Base-by-base conservation (phyloP, 2,113 vertebrate genomes). In the Probosciger aterrimus region DNA sequence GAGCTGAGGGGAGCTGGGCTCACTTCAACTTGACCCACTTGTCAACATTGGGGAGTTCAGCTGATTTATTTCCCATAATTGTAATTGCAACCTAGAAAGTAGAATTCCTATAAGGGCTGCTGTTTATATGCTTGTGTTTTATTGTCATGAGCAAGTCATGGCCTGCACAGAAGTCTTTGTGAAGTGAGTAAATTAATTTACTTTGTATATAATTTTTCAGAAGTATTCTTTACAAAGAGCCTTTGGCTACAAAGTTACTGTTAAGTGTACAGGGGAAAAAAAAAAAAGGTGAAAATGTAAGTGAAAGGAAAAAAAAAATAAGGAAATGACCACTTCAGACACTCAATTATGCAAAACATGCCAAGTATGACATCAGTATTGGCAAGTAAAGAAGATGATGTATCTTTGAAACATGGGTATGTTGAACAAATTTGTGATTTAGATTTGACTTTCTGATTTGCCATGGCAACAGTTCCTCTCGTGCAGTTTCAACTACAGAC, bases 11-110 rank as follows among this genome's bases (percentile, higher is more conserved):
- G 70, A 91, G 59, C 67, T 60, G 52, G 63, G 75, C 71, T 97
- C 95, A 92, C 96, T 96, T 96, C 81, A 31, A 39, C 68, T 86
- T 97, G 97, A 97, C 97, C 96, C 79, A 65, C 64, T 96, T 96
- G 95, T 94, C 90, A 82, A 18, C 23, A 10, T 57, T 7, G 2
- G 90, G 70, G 70, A 94, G 82, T 92, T 81, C 59, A 90, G 46
- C 87, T 82, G 39, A 78, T 77, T 93, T 75, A 39, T 92, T 97
- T 96, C 84, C 92, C 92, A 63, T 92, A 71, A 87, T 77, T 82
- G 75, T 86, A 15, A 50, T 50, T 86, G 88, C 91, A 92, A 27
- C 49, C 57, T 88, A 70, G 88, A 86, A 91, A 86, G 64, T 31
- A 86, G 18, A 64, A 55, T 79, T 87, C 62, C 63, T 90, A 2